Percentiles rank a stretch among this genome's conserved stretches.
These are phyloP conservation scores for Caenorhabditis angaria DNA, from an alignment of 2,888 invertebrate species.

Conservation along the genomic window DNA sequence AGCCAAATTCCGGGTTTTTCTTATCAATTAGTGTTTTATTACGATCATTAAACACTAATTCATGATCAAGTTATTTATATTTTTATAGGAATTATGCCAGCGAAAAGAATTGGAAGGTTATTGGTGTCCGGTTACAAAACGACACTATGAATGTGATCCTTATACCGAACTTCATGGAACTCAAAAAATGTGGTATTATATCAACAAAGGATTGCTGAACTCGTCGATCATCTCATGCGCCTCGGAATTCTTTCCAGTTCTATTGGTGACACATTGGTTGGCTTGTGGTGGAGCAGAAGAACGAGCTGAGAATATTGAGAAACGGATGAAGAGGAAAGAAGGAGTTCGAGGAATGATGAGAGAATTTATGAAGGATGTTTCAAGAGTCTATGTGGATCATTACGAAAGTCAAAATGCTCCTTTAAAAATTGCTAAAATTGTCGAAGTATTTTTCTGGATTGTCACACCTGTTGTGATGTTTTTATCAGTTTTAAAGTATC, in stretches of 20 bases:
- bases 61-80: neutral
- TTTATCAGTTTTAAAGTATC: conserved; percentile 58
- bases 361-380: conserved; percentile 68
- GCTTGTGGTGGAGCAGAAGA: conserved; percentile 71
- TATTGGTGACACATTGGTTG: conserved; percentile 70
- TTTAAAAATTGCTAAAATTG: conserved; percentile 23
- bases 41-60: no score
- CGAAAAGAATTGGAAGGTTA: conserved; percentile 69
- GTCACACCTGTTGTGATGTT: conserved; percentile 53
- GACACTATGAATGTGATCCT: conserved; percentile 66
- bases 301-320: conserved; percentile 64
- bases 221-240: conserved; percentile 70
- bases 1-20: no score
- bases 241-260: conserved; percentile 70
- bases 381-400: conserved; percentile 62
- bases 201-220: conserved; percentile 59
- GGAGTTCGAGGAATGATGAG: conserved; percentile 61
- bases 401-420: conserved; percentile 21
- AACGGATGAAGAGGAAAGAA: conserved; percentile 48
- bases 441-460: conserved; percentile 44
- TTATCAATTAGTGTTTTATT: no score
- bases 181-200: conserved; percentile 66
- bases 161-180: conserved; percentile 63
- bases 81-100: conserved; percentile 64
- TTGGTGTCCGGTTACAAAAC: conserved; percentile 69